phyloP scores from a whole-genome alignment of 2,797 vertebrate species.

The Muscicapa striata region DNA sequence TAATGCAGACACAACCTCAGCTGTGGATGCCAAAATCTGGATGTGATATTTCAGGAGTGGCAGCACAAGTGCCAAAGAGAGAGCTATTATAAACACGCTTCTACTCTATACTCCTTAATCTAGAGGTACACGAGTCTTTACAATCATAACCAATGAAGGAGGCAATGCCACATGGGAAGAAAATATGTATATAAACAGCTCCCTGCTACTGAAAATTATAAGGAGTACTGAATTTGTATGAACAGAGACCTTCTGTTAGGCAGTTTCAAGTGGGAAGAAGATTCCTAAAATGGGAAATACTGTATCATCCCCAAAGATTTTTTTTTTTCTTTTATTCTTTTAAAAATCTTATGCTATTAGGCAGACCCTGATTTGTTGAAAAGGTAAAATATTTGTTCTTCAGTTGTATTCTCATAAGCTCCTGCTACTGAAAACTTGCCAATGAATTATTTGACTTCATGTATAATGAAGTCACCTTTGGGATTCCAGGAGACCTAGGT shows the following conservation, averaged over 20 bases:
- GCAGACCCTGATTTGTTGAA: not conserved
- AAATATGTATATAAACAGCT: slow-evolving; percentile 55
- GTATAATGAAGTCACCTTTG: slow-evolving; percentile 79
- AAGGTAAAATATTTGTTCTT: slow-evolving; percentile 17
- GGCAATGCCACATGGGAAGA: slow-evolving; percentile 36
- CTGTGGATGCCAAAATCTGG: slow-evolving; percentile 20
- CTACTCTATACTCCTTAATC: slow-evolving; percentile 36
- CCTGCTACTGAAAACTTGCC: slow-evolving; percentile 31
- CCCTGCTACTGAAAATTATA: slow-evolving; percentile 50
- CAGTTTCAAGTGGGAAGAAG: slow-evolving; percentile 42
- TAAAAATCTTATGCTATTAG: not conserved
- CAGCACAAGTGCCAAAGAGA: slow-evolving; percentile 46
- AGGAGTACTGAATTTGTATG: slow-evolving; percentile 16
- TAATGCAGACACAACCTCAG: slow-evolving; percentile 41
- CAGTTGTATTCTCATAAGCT: slow-evolving; percentile 27
- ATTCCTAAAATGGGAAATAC: slow-evolving; percentile 34
- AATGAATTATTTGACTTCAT: slow-evolving; percentile 62
- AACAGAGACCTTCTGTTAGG: slow-evolving; percentile 53
- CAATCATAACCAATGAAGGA: slow-evolving; percentile 24
- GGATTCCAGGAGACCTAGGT: slow-evolving; percentile 73
- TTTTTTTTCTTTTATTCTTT: not conserved
- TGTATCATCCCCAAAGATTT: not conserved
- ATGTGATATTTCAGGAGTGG: slow-evolving; percentile 48
- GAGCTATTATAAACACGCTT: slow-evolving; percentile 32
- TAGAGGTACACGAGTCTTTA: slow-evolving; percentile 23